Evolutionary conservation across 2,888 invertebrate species (phyloP).

Genomic region (Chaitophorus viminalis): DNA sequence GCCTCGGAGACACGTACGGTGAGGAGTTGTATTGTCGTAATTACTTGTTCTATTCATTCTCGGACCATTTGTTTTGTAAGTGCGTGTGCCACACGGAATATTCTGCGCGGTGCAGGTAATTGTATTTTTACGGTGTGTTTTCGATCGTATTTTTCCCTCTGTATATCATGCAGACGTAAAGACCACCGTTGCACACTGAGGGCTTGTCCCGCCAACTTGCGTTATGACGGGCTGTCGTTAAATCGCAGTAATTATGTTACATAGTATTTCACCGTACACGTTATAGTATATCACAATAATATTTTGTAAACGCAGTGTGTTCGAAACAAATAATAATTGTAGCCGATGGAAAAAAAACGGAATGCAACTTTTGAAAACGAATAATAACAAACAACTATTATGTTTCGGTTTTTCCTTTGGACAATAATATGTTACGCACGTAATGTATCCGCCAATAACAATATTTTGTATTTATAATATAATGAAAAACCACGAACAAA

Average conservation of each 20-base stretch:
- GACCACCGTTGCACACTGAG: background rate
- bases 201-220: background rate
- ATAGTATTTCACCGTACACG: background rate
- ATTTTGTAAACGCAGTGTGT: background rate
- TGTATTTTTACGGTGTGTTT: background rate
- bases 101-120: background rate
- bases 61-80: background rate
- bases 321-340: background rate
- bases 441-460: no score
- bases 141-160: background rate
- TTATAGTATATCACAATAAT: background rate
- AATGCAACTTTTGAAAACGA: no score
- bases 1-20: background rate
- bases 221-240: background rate
- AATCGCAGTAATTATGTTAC: background rate
- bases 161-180: no score
- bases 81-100: background rate
- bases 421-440: background rate
- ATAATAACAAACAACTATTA: no score
- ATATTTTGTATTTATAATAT: no score
- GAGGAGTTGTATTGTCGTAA: background rate
- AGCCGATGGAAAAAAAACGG: no score
- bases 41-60: background rate
- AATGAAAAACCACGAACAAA: no score
- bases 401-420: background rate